Evolutionary conservation across 2,113 vertebrate species (phyloP), one percentile per base, ranked within the genome.

Genomic region (Pituophis catenifer): DNA sequence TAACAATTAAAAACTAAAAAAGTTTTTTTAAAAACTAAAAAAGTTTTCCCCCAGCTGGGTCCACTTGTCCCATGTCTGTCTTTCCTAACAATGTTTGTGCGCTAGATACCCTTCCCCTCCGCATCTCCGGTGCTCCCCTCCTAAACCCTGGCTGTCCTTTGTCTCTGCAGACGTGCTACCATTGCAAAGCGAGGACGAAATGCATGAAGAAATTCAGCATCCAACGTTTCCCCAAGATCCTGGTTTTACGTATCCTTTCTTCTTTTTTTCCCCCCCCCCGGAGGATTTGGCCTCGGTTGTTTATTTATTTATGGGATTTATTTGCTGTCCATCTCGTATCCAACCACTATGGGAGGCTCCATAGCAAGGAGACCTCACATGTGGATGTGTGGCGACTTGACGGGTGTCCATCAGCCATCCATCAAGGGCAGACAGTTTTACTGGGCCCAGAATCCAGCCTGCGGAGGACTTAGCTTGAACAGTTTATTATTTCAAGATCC

Each of bases 141-240:
- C 65, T 70, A 75, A 75, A 92, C 26, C 2, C 0, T 19, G 86
- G 15, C 24, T 58, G 17, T 59, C 11, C 0, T 94, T 94, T 94
- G 89, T 93, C 88, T 70, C 85, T 12, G 11, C 97, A 99, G 99
- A 99, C 98, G 0, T 99, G 99, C 95, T 98, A 98, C 94, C 98
- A 97, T 94, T 99, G 99, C 98, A 98, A 99, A 98, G 97, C 98
- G 97, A 98, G 99, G 92, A 98, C 98, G 10, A 98, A 98, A 97
- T 99, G 99, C 96, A 99, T 98, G 1, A 99, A 99, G 97, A 99
- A 99, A 95, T 99, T 99, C 97, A 99, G 98, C 97, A 98, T 99
- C 96, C 99, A 99, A 98, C 99, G 98, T 97, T 99, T 99, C 95
- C 99, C 99, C 91, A 99, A 99, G 98, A 98, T 99, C 95, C 98